Evolutionary conservation across 2,797 vertebrate genomes (phyloP).

Genomic region (Ambastaia sidthimunki): DNA sequence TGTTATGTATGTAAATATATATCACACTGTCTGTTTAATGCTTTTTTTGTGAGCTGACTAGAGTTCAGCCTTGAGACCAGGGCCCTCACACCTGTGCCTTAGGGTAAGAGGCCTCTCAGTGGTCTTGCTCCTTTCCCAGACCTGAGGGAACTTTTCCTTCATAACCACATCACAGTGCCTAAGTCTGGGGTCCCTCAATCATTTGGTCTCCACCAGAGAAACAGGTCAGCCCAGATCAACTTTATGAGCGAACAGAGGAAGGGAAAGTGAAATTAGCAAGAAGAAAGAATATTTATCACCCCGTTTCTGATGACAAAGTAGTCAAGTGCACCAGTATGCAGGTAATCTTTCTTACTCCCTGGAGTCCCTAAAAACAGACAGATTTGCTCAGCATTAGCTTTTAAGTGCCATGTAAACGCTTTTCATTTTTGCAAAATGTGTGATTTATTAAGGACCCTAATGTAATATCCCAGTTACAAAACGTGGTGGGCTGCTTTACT

Average conservation of each 20-base stretch:
- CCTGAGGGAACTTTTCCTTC: constrained; percentile 28
- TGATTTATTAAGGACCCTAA: background rate
- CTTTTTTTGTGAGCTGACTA: background rate
- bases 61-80: constrained; percentile 3
- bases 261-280: constrained; percentile 28
- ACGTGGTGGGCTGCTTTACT: too few species aligned
- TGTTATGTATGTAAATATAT: background rate
- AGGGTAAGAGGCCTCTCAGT: constrained; percentile 23
- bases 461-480: too few species aligned
- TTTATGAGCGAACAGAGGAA: constrained; percentile 14
- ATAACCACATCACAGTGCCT: constrained; percentile 22
- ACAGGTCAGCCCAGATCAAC: background rate
- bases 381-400: constrained; percentile 1
- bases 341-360: constrained; percentile 1
- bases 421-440: constrained; percentile 17
- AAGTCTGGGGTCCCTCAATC: constrained; percentile 16
- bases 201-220: constrained; percentile 18
- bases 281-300: constrained; percentile 37
- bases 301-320: constrained; percentile 32
- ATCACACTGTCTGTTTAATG: constrained; percentile 25
- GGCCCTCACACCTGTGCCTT: constrained; percentile 25
- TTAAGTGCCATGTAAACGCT: constrained; percentile 22
- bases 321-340: constrained; percentile 19
- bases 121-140: constrained; percentile 19
- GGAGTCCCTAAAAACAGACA: constrained; percentile 10